Evolutionary conservation across 2,888 invertebrate genomes (phyloP).

Genomic region (Cryptus armator): DNA sequence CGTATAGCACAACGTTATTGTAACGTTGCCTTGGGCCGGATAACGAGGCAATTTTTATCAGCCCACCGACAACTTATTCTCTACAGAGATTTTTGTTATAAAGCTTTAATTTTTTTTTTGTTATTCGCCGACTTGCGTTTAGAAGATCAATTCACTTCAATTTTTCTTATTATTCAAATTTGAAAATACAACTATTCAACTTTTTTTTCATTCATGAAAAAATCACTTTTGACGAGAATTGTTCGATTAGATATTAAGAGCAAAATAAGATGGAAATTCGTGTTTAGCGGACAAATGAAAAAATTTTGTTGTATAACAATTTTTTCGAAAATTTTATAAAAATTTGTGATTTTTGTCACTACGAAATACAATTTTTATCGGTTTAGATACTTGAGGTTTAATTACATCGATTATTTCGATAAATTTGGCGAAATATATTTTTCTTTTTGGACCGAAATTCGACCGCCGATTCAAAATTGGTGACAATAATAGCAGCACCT

Average conservation of each 20-base stretch:
- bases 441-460: neutral
- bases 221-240: neutral
- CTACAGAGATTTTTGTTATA: constrained; percentile 5
- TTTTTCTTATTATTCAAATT: too few species aligned
- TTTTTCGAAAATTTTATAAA: too few species aligned
- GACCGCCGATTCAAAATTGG: neutral
- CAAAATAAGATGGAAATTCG: too few species aligned
- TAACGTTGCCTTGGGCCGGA: constrained; percentile 12
- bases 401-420: too few species aligned
- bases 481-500: neutral
- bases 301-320: too few species aligned
- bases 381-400: too few species aligned
- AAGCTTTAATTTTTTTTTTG: neutral
- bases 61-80: constrained; percentile 42
- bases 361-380: too few species aligned
- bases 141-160: neutral
- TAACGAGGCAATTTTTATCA: constrained; percentile 35
- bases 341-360: too few species aligned
- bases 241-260: too few species aligned
- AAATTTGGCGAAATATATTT: neutral
- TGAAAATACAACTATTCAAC: too few species aligned
- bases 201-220: neutral
- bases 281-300: too few species aligned
- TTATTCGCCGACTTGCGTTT: neutral
- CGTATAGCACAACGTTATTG: constrained; percentile 49